Base-by-base conservation (phyloP, 2,113 vertebrate genomes). In the Numida meleagris region DNA sequence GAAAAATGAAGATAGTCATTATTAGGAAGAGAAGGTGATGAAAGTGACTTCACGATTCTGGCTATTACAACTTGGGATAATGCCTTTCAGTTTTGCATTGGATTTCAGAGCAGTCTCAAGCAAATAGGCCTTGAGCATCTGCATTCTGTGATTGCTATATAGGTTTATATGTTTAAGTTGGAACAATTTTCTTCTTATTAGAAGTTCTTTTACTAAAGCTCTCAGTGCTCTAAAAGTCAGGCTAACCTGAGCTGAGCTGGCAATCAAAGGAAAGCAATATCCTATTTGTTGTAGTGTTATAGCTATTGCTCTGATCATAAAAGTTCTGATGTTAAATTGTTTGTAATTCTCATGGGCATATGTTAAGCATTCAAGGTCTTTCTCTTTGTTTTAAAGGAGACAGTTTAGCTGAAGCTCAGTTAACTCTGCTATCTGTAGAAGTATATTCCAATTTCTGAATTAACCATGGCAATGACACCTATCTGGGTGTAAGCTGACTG, bases 81-180 rank as follows among this genome's bases (percentile, higher is more conserved):
- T 96, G 86, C 58, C 36, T 93, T 90, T 42, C 66, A 61, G 40
- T 81, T 24, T 94, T 91, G 45, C 1, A 1, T 40, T 88, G 70
- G 65, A 86, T 90, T 86, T 67, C 86, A 68, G 61, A 74, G 59
- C 80, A 92, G 91, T 95, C 92, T 90, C 84, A 71, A 82, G 83
- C 55, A 95, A 87, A 87, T 87, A 94, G 90, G 45, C n/a, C 84
- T 92, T 80, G 78, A 79, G 82, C 55, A 78, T 89, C 59, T 59
- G 67, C 72, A 31, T 87, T 68, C 38, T 89, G 83, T 90, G 87
- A 92, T 75, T 63, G 57, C 80, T 95, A 88, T 94, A 88, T 95
- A 95, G 76, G 76, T 95, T 97, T 96, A 90, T 95, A 88, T 95
- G 94, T 94, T 92, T 96, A 97, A 94, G 77, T 93, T 94, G 66